phyloP scores from a whole-genome alignment of 1,140 invertebrate species.

The Phthorimaea operculella region DNA sequence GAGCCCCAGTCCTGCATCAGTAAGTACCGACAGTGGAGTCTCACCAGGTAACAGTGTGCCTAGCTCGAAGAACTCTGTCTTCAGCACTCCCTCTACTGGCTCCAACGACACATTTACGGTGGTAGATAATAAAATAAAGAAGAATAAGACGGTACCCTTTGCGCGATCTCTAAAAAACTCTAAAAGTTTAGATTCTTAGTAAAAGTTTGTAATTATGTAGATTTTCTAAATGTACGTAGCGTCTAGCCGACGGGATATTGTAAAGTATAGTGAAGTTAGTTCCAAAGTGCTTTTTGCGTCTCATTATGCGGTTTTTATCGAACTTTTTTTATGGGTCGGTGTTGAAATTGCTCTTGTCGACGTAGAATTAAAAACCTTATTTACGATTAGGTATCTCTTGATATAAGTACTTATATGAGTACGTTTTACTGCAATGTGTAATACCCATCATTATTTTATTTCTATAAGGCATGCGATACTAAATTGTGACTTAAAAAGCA shows the following conservation, averaged over 20 bases:
- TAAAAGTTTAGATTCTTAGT: constrained; percentile 63
- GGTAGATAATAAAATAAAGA: constrained; percentile 47
- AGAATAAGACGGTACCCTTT: constrained; percentile 41
- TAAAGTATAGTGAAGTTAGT: constrained; percentile 56
- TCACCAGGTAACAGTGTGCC: constrained; percentile 52
- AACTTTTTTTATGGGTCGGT: constrained; percentile 18
- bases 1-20: constrained; percentile 47
- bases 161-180: constrained; percentile 56
- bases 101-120: constrained; percentile 30
- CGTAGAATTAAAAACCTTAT: constrained; percentile 11
- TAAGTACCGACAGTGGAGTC: constrained; percentile 54
- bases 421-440: too few relatives aligned
- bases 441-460: too few relatives aligned
- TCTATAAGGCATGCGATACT: too few relatives aligned
- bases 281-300: constrained; percentile 53
- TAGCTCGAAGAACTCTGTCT: constrained; percentile 42
- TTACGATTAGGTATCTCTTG: too few relatives aligned
- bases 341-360: constrained; percentile 17
- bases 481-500: too few relatives aligned
- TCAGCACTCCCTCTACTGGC: constrained; percentile 33
- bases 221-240: constrained; percentile 66
- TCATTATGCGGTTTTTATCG: constrained; percentile 26
- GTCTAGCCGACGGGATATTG: constrained; percentile 40
- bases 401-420: too few relatives aligned
- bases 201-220: constrained; percentile 65